These are phyloP conservation scores for Gephyroberyx darwinii DNA, from an alignment of 2,797 vertebrate genomes.

Conservation along the genomic window DNA sequence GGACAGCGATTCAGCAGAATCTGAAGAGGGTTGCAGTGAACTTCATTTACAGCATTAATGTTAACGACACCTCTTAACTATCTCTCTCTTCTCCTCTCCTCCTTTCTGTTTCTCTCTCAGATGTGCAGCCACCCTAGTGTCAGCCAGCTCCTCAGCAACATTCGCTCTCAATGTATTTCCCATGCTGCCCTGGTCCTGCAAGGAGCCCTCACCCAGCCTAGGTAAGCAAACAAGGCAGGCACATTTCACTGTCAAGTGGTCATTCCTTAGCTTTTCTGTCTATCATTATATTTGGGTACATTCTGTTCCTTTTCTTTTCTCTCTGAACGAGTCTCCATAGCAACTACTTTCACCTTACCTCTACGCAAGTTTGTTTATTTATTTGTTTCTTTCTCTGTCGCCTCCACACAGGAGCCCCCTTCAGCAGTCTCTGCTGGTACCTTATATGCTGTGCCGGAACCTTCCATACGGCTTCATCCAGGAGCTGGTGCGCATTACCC, in stretches of 20 bases:
- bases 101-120: slow-evolving; percentile 72
- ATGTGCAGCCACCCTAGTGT: slow-evolving; percentile 97
- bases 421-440: slow-evolving; percentile 94
- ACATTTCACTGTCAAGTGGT: background rate
- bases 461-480: slow-evolving; percentile 98
- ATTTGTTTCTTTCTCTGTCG: slow-evolving; percentile 40
- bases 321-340: slow-evolving; percentile 57
- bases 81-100: slow-evolving; percentile 3
- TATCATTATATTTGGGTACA: slow-evolving; percentile 12
- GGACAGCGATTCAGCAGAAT: slow-evolving; percentile 37
- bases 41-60: slow-evolving; percentile 26
- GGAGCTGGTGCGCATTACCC: slow-evolving; percentile 94
- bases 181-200: slow-evolving; percentile 96
- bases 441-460: slow-evolving; percentile 98
- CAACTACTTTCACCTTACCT: slow-evolving; percentile 54
- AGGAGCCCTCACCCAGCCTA: slow-evolving; percentile 93
- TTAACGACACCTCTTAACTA: slow-evolving; percentile 15
- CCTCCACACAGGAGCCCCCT: slow-evolving; percentile 84
- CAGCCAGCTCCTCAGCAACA: slow-evolving; percentile 98
- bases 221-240: slow-evolving; percentile 77
- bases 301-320: slow-evolving; percentile 38
- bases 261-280: background rate
- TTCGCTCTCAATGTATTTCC: slow-evolving; percentile 98
- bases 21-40: slow-evolving; percentile 33
- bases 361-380: slow-evolving; percentile 3